Conservation (phyloP, 1,140 invertebrate genomes). For the Dendrolimus kikuchii region DNA sequence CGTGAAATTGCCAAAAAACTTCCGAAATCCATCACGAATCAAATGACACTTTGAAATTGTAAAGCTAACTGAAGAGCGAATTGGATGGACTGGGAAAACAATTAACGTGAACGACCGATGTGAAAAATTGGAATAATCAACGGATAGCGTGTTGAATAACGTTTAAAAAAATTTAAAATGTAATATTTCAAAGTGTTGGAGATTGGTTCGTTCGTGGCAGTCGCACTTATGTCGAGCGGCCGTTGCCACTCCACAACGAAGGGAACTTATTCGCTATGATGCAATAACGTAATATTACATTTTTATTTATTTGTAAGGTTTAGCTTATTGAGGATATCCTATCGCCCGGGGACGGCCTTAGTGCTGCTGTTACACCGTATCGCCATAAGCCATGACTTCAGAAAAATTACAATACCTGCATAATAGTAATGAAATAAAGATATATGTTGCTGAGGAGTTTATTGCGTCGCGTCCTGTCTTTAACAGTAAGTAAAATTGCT, state of each 20-base stretch:
- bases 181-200: constrained; percentile 35
- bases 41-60: constrained; percentile 70
- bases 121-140: constrained; percentile 66
- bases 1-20: constrained; percentile 68
- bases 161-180: constrained; percentile 50
- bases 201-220: constrained; percentile 3
- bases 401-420: too few species aligned
- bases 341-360: too few species aligned
- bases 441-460: too few species aligned
- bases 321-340: too few species aligned
- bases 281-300: too few species aligned
- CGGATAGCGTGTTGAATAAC: constrained; percentile 48
- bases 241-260: constrained; percentile 7
- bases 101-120: constrained; percentile 54
- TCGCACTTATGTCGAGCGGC: constrained; percentile 6
- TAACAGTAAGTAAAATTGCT: too few species aligned
- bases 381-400: too few species aligned
- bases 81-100: constrained; percentile 62
- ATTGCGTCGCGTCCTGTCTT: too few species aligned
- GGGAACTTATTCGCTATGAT: not conserved
- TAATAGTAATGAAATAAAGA: too few species aligned
- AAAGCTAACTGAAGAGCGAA: constrained; percentile 66
- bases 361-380: too few species aligned
- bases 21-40: constrained; percentile 66
- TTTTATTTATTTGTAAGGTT: too few species aligned